Evolutionary conservation across 1,140 invertebrate species (phyloP).

Genomic region (Euura saliciscinereae): DNA sequence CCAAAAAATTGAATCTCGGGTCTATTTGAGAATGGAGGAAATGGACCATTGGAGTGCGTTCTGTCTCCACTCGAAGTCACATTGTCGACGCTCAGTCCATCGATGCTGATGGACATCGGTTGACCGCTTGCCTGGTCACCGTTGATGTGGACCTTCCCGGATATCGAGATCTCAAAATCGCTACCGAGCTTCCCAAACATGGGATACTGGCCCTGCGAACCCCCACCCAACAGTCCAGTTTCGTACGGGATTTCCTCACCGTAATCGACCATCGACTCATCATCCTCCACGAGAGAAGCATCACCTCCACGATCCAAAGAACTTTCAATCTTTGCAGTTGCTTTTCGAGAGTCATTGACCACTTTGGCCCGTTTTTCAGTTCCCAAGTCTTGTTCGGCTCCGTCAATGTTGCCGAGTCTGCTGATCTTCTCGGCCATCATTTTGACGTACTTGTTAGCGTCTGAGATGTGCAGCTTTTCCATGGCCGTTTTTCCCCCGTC

Average conservation of each 20-base stretch:
- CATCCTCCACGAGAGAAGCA: not conserved
- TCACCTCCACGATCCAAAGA: not conserved
- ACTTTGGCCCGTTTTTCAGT: not conserved
- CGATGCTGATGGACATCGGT: constrained; percentile 34
- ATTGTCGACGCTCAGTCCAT: constrained; percentile 8
- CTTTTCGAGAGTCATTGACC: not conserved
- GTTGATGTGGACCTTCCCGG: constrained; percentile 35
- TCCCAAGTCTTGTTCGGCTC: not conserved
- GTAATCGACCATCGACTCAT: not conserved
- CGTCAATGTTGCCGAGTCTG: constrained; percentile 14
- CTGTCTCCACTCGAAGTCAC: not conserved
- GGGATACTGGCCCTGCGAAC: not conserved
- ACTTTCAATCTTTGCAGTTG: not conserved
- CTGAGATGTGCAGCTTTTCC: constrained; percentile 19
- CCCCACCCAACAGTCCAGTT: not conserved
- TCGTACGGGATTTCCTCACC: not conserved
- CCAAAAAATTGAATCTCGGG: no score
- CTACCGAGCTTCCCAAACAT: constrained; percentile 8
- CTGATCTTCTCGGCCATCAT: constrained; percentile 19
- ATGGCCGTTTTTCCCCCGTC: constrained; percentile 3
- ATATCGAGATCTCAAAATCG: constrained; percentile 36
- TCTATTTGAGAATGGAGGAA: not conserved
- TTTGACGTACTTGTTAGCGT: constrained; percentile 24
- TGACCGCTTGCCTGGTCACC: constrained; percentile 23
- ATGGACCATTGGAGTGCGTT: not conserved